Evolutionary conservation across 2,797 vertebrate genomes (phyloP).

Genomic region (Poecile montanus): DNA sequence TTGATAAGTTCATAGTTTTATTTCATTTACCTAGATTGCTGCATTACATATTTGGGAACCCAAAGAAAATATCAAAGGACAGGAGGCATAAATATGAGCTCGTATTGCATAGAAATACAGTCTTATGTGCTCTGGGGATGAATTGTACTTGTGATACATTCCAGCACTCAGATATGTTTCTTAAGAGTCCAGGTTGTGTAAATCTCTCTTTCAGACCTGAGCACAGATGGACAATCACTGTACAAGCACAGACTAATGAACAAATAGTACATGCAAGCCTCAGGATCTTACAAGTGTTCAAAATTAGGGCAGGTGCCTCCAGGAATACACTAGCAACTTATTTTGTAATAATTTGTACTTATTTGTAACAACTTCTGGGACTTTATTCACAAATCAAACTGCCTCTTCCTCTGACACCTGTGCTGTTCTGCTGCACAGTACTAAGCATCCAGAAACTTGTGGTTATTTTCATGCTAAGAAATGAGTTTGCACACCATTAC

Average conservation of each 20-base stretch:
- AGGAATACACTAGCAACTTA: background rate
- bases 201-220: background rate
- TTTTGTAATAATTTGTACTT: too few species aligned
- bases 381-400: background rate
- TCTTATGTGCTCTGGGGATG: background rate
- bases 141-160: background rate
- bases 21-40: background rate
- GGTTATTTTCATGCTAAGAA: background rate
- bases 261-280: background rate
- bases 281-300: background rate
- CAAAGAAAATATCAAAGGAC: background rate
- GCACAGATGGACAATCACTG: background rate
- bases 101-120: background rate
- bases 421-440: background rate
- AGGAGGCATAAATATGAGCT: background rate
- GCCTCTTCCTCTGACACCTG: background rate
- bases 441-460: background rate
- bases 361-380: too few species aligned
- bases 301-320: background rate
- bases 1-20: background rate
- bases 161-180: background rate
- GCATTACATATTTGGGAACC: background rate
- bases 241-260: background rate
- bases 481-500: background rate
- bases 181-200: background rate